Percentiles rank a stretch among this genome's conserved stretches.
phyloP scores from a whole-genome alignment of 2,888 invertebrate species.

The Lagria hirta region DNA sequence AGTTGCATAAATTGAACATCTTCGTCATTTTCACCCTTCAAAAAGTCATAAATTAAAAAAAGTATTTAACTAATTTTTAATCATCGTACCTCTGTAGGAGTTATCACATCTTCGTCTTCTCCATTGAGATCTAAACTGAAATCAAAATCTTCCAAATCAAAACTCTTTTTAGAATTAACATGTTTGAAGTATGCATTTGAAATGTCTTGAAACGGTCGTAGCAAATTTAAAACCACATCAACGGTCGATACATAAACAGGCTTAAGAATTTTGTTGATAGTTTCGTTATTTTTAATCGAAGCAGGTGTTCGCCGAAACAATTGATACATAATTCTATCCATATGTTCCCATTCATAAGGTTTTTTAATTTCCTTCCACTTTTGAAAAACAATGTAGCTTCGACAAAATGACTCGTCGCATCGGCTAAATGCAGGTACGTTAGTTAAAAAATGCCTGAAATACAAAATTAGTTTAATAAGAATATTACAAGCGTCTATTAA shows the following conservation, averaged over 20 bases:
- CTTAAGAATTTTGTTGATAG: conserved; percentile 34
- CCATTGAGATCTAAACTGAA: conserved; percentile 24
- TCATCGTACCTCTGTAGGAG: conserved; percentile 7
- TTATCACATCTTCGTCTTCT: conserved; percentile 10
- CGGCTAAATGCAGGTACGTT: conserved; percentile 25
- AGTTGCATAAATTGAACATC: conserved; percentile 18
- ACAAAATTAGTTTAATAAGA: conserved; percentile 9
- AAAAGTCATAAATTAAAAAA: conserved; percentile 2
- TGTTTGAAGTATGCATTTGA: conserved; percentile 36
- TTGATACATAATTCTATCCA: conserved; percentile 36
- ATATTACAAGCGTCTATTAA: conserved; percentile 7
- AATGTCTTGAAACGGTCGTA: conserved; percentile 25
- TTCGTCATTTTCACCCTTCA: conserved; percentile 31
- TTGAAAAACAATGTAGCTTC: conserved; percentile 40
- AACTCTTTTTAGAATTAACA: conserved; percentile 28
- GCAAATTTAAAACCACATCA: conserved; percentile 30
- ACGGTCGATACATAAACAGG: conserved; percentile 28
- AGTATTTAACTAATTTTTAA: conserved; percentile 2
- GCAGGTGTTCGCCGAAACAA: conserved; percentile 34
- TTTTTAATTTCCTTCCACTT: conserved; percentile 38
- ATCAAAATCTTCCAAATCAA: conserved; percentile 25
- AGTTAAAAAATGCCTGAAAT: conserved; percentile 37
- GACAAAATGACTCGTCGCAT: conserved; percentile 39
- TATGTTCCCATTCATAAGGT: conserved; percentile 27
- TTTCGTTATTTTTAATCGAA: conserved; percentile 32